Conservation (phyloP, 2,888 invertebrate genomes). For the Xestia sexstrigata region DNA sequence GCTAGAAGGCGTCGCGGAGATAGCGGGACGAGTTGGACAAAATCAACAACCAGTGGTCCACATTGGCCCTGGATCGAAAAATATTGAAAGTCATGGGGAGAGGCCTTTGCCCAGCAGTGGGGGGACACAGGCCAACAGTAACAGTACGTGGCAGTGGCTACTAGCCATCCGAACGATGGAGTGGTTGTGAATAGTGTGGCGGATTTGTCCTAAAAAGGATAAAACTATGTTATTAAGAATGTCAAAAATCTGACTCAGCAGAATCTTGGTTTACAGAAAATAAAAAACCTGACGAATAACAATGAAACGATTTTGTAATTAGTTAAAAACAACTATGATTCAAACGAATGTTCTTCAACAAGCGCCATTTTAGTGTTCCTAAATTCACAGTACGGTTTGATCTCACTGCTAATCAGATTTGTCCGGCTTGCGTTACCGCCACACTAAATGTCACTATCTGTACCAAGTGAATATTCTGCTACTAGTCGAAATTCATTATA, state of each 20-base stretch:
- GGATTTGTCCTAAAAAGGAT: background rate
- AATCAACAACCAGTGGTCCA: too few relatives aligned
- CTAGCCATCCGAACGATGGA: background rate
- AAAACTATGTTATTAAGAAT: background rate
- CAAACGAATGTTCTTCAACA: background rate
- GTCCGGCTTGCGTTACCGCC: background rate
- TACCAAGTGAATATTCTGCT: background rate
- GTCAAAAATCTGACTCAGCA: background rate
- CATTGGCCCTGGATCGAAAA: too few relatives aligned
- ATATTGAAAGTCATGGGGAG: too few relatives aligned
- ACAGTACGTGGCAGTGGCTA: background rate
- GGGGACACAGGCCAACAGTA: too few relatives aligned
- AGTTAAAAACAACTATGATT: background rate
- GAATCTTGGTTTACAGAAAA: background rate
- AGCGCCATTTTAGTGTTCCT: conserved; percentile 10
- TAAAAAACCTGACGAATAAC: background rate
- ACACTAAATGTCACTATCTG: background rate
- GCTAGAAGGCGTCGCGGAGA: too few relatives aligned
- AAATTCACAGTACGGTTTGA: conserved; percentile 10
- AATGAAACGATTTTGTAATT: background rate
- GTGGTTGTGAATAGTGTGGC: background rate
- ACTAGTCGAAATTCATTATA: background rate
- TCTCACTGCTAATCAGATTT: conserved; percentile 23
- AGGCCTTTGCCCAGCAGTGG: too few relatives aligned
- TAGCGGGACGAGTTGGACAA: too few relatives aligned